A percentile compares a stretch with the other conserved stretches of the same genome.
Evolutionary conservation across 2,888 invertebrate genomes (phyloP).

Genomic region (Pantelozetes paolii): DNA sequence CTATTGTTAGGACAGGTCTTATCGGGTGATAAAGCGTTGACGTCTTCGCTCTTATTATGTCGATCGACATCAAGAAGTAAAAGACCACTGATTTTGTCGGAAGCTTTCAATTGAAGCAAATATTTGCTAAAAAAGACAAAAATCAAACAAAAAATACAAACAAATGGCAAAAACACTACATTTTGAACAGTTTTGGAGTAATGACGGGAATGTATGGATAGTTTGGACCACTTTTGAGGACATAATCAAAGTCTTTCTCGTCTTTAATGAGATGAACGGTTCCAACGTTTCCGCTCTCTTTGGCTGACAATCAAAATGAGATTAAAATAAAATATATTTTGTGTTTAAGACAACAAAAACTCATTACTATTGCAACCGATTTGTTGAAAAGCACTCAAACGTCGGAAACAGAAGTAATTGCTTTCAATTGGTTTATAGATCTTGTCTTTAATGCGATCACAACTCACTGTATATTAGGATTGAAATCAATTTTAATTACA

Average conservation of each 20-base stretch:
- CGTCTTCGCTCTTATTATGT: background rate
- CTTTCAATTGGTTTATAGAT: conserved; percentile 46
- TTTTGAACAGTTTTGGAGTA: conserved; percentile 12
- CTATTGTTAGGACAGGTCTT: conserved; percentile 36
- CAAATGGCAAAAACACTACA: conserved; percentile 53
- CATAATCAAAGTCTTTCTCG: background rate
- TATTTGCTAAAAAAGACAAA: background rate
- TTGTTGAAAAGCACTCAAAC: conserved; percentile 90
- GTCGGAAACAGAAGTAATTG: conserved; percentile 66
- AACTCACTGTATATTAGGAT: background rate
- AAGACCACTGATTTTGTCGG: conserved; percentile 25
- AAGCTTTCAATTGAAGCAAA: background rate
- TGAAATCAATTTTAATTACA: too few relatives aligned
- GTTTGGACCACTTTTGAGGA: background rate
- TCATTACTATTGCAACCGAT: conserved; percentile 87
- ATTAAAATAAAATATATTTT: background rate
- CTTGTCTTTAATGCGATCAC: conserved; percentile 38
- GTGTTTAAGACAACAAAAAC: conserved; percentile 58
- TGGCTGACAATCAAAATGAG: background rate
- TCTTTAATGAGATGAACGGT: background rate
- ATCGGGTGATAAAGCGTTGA: conserved; percentile 18
- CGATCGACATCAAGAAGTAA: conserved; percentile 9
- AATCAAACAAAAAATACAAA: conserved; percentile 60
- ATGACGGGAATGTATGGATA: conserved; percentile 26
- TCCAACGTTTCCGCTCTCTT: conserved; percentile 20